These are phyloP conservation scores for Gibbula magus DNA, from an alignment of 2,888 invertebrate genomes.

Conservation along the genomic window DNA sequence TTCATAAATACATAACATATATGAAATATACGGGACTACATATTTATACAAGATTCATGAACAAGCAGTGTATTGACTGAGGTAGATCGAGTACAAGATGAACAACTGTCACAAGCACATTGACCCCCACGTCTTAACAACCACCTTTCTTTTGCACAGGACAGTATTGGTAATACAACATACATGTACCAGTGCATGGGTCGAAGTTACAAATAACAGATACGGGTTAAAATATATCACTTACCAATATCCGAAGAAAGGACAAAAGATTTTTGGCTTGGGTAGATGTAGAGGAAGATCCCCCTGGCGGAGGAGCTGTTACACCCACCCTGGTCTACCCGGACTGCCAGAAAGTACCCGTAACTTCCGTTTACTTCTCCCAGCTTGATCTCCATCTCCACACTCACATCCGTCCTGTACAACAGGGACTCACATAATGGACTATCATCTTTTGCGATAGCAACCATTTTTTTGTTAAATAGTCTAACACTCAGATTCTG, in stretches of 20 bases:
- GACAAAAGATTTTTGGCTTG: not conserved
- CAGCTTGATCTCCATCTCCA: not conserved
- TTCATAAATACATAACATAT: too few relatives aligned
- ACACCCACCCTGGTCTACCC: constrained; percentile 12
- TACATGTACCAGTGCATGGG: not conserved
- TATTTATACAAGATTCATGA: too few relatives aligned
- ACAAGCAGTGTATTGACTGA: too few relatives aligned
- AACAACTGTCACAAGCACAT: too few relatives aligned
- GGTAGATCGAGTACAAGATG: too few relatives aligned
- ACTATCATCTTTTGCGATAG: too few relatives aligned
- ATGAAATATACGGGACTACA: too few relatives aligned
- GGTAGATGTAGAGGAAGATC: not conserved
- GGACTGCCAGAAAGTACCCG: constrained; percentile 2
- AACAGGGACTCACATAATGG: not conserved
- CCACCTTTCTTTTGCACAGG: too few relatives aligned
- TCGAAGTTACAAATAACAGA: not conserved
- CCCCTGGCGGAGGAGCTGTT: not conserved
- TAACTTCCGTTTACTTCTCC: not conserved
- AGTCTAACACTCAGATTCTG: too few relatives aligned
- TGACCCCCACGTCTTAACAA: too few relatives aligned
- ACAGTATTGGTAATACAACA: too few relatives aligned
- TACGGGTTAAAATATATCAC: not conserved
- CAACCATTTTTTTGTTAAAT: too few relatives aligned
- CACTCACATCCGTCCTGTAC: not conserved
- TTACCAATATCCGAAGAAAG: constrained; percentile 5